Base-by-base conservation (phyloP, 2,797 vertebrate genomes). In the Dromococcyx pavoninus region DNA sequence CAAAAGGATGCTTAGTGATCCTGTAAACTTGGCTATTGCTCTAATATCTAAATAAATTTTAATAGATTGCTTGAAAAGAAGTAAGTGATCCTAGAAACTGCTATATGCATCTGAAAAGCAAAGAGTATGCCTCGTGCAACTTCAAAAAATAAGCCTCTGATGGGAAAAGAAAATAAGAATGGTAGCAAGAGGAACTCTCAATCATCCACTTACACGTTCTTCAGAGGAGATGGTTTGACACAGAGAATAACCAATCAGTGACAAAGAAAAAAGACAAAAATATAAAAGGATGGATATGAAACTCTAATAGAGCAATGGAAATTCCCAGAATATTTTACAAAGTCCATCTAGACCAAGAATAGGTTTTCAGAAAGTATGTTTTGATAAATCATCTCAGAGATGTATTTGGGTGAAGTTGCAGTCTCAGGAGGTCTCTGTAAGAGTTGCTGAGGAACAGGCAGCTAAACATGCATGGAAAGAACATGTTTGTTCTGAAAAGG, bases 161-260 rank as follows among this genome's bases (percentile, higher is more conserved):
- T 67, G 27, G 17, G 35, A 75, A 86, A 30, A 67, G 41, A 51
- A 84, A 54, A 17, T 27, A 88, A 71, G 41, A 89, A 62, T 4
- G 17, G 35, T 5, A 76, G 69, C 0, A 0, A 73, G 33, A 64
- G 21, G 21, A 2, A 30, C 32, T 65, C 25, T 41, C 17, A 37
- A 22, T 71, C 17, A 57, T 37, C 32, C 37, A 51, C 14, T 39
- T 27, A 13, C 0, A 46, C 19, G 10, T 46, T 58, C 28, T 70
- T 58, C 56, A 51, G 19, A 70, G 15, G 5, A 57, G 16, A 19
- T 9, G 8, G 6, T 58, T 8, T 66, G n/a, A 79, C n/a, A 48
- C 13, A 79, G 22, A 56, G 28, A 75, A 75, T 14, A 82, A 58
- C 10, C 28, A 87, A 7, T 7, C 74, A 57, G 56, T 21, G 17